These are phyloP conservation scores for Tricholaema leucomelas DNA, from an alignment of 2,113 vertebrate genomes.

Conservation along the genomic window DNA sequence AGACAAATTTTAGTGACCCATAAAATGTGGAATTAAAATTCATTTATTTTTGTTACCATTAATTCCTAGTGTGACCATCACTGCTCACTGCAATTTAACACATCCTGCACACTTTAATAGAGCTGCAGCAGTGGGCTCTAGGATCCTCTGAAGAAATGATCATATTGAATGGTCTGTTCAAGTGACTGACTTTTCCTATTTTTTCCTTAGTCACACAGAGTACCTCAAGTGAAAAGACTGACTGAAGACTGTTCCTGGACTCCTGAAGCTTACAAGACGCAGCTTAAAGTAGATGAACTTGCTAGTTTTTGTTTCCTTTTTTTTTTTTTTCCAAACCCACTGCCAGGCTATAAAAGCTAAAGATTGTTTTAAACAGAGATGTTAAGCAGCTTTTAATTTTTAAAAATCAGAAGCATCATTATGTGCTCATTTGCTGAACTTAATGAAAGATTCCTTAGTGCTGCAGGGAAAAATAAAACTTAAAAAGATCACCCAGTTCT, in stretches of 20 bases:
- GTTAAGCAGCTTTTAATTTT: background rate
- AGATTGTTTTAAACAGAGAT: background rate
- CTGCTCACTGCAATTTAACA: constrained; percentile 53
- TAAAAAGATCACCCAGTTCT: too few species aligned
- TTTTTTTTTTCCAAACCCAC: background rate
- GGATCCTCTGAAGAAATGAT: constrained; percentile 22
- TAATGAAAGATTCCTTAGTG: background rate
- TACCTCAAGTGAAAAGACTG: background rate
- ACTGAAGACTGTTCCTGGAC: background rate
- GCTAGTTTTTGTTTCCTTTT: too few species aligned
- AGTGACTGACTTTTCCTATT: constrained; percentile 9
- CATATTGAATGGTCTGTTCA: constrained; percentile 3
- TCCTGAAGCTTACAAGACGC: background rate
- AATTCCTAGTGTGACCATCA: constrained; percentile 42
- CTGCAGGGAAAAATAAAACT: too few species aligned
- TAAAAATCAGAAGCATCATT: background rate
- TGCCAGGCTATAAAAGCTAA: background rate
- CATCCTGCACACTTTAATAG: constrained; percentile 15
- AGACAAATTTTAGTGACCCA: constrained; percentile 14
- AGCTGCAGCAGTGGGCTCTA: background rate
- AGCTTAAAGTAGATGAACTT: background rate
- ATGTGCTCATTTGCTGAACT: background rate
- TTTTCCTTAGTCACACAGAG: background rate
- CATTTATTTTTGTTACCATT: constrained; percentile 27
- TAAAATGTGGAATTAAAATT: constrained; percentile 39